Percentiles rank a stretch among this genome's conserved stretches.
These are phyloP conservation scores for Hermatobates lingyangjiaoensis DNA, from an alignment of 1,140 invertebrate species.

Conservation along the genomic window DNA sequence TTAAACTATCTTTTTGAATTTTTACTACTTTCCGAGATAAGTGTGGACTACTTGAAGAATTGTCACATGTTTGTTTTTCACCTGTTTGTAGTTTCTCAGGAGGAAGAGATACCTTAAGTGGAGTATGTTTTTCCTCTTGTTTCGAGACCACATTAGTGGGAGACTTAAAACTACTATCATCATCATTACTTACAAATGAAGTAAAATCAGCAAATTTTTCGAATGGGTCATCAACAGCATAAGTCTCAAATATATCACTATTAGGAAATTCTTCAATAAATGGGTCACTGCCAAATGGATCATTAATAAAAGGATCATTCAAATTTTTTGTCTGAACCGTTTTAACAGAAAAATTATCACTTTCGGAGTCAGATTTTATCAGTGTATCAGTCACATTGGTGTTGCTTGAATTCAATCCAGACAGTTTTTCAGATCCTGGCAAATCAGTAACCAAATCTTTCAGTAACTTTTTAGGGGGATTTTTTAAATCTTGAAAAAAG, in stretches of 20 bases:
- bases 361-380: not conserved
- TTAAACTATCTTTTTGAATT: conserved; percentile 15
- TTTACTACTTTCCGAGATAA: conserved; percentile 13
- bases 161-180: not conserved
- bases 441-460: conserved; percentile 47
- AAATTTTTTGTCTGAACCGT: no score
- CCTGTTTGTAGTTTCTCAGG: conserved; percentile 29
- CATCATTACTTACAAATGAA: conserved; percentile 12
- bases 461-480: conserved; percentile 73
- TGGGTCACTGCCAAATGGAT: conserved; percentile 45
- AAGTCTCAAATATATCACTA: conserved; percentile 16
- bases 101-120: conserved; percentile 42
- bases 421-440: no score
- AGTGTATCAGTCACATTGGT: conserved; percentile 2
- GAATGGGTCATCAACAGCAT: conserved; percentile 35
- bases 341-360: no score
- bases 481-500: conserved; percentile 84
- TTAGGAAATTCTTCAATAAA: conserved; percentile 33
- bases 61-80: conserved; percentile 8
- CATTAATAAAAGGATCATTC: conserved; percentile 50
- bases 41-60: conserved; percentile 13
- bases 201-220: conserved; percentile 28
- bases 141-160: conserved; percentile 7
- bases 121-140: conserved; percentile 26
- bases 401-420: no score